Evolutionary conservation across 2,797 vertebrate species (phyloP), one percentile per base, ranked within the genome.

Genomic region (Tadarida brasiliensis): DNA sequence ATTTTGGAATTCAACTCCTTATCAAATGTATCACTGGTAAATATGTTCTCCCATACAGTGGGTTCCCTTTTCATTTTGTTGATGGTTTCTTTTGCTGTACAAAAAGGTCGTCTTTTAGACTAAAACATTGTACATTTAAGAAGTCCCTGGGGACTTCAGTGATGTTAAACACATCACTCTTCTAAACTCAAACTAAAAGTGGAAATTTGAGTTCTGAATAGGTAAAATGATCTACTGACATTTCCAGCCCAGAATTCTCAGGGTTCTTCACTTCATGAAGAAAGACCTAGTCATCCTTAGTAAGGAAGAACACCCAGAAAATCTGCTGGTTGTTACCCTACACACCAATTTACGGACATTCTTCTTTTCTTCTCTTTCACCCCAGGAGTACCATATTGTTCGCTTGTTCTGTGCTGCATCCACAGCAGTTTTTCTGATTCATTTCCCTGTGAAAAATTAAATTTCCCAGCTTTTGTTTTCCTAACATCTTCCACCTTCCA

Each of bases 121-220:
- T 68, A 54, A 76, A 87, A 15, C 33, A 22, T 20, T 83, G 39
- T 68, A 44, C 61, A 63, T 68, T 47, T 47, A 67, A 49, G 51
- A 87, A 61, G 70, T 70, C 33, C 33, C 28, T 39, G 24, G 51
- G 82, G 33, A 49, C 35, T 70, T 73, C 5, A 57, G 35, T 63
- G 33, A n/a, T n/a, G 15, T 39, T 39, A 65, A 80, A 63, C 30
- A n/a, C 54, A 35, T 56, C 70, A 65, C 35, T 49, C 35, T 70
- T 88, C 11, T n/a, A 61, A 84, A 80, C 63, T 73, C 73, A 78
- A 80, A 89, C 63, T 19, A 35, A 71, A 16, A 88, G 44, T 44
- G 61, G 39, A 74, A 85, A 93, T 73, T 67, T 89, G 35, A 95
- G 68, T 82, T 82, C 26, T 67, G 14, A 65, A 59, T 54, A 51